Evolutionary conservation across 2,797 vertebrate species (phyloP), one percentile per base, ranked within the genome.

Genomic region (Spea hammondii): DNA sequence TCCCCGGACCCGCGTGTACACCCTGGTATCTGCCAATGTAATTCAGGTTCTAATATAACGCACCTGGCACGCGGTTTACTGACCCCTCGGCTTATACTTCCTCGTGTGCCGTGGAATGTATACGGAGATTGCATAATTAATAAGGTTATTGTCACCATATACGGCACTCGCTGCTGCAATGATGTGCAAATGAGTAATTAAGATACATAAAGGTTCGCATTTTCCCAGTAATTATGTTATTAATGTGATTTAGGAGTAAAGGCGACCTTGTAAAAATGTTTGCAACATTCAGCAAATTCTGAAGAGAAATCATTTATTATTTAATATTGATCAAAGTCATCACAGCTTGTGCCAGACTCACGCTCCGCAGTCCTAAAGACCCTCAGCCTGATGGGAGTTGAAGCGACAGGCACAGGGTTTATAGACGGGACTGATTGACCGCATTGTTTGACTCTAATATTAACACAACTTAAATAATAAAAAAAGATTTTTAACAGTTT

Each of bases 191-290:
- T 72, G 47, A 60, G 74, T 77, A 76, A 81, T 77, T 77, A 67
- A 77, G 62, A 62, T 60, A 50, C 68, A 81, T 70, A 77, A 77
- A 77, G 74, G 79, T 75, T 81, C 67, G 69, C 48, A 13, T 65
- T 65, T 81, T 73, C 62, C 53, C 50, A 67, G 72, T 72, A 76
- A 80, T 80, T 81, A 77, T 77, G 74, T 72, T 60, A 72, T 72
- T 60, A 80, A 69, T 54, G 44, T 81, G 64, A 80, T 17, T 72
- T 72, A 72, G 47, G 54, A 70, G 49, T 71, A 72, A 67, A 66
- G 55, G 70, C 72, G 71, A 81, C 79, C 79, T 81, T 81, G 79
- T 54, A 74, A 81, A 72, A 77, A 14, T 62, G 72, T 57, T 69
- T n/a, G 64, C 74, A 60, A 17, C 11, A 65, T 62, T 67, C 53